A percentile compares a stretch with the other conserved stretches of the same genome.
These are phyloP conservation scores for Protophormia terraenovae DNA, from an alignment of 2,888 invertebrate genomes.

Conservation along the genomic window DNA sequence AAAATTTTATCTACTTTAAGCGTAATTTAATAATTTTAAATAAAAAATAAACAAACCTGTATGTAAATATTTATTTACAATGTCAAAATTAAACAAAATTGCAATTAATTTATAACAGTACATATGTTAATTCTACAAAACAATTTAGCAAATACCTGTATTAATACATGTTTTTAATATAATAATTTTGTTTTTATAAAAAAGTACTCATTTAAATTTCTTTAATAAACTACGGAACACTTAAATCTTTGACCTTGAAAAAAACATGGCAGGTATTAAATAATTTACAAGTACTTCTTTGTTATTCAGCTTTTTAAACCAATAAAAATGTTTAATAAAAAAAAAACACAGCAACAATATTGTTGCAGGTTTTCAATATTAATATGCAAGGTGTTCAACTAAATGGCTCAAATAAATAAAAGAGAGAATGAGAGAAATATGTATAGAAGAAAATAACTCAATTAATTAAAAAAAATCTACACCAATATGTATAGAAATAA, in stretches of 20 bases:
- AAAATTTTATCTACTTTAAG: too few species aligned
- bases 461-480: background rate
- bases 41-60: background rate
- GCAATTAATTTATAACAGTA: background rate
- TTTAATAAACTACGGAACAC: background rate
- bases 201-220: background rate
- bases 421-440: background rate
- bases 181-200: background rate
- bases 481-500: background rate
- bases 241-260: slow-evolving; percentile 16
- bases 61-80: slow-evolving; percentile 11
- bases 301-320: background rate
- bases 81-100: background rate
- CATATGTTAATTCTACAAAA: background rate
- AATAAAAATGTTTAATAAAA: too few species aligned
- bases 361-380: background rate
- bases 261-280: background rate
- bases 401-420: background rate
- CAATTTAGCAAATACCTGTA: too few species aligned
- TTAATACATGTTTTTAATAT: background rate
- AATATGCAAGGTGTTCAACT: slow-evolving; percentile 27
- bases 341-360: background rate
- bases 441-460: background rate
- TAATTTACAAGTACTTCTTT: slow-evolving; percentile 31
- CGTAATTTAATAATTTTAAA: too few species aligned